Evolutionary conservation across 2,113 vertebrate genomes (phyloP).

Genomic region (Datnioides undecimradiatus): DNA sequence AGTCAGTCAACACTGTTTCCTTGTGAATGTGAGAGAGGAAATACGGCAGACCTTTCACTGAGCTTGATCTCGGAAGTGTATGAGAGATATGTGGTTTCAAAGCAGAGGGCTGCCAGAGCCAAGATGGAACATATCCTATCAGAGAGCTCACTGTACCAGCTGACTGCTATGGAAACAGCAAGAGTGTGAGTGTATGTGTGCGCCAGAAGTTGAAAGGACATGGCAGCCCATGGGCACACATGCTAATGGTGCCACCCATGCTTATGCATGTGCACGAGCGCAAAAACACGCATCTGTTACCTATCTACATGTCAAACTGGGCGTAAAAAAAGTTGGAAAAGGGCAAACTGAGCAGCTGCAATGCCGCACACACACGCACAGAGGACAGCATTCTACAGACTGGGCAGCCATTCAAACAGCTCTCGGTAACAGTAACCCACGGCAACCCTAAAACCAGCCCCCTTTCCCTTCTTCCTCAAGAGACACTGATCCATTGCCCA

Average conservation of each 20-base stretch:
- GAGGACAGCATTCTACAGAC: constrained; percentile 63
- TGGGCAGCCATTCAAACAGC: constrained; percentile 76
- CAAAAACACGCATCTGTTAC: constrained; percentile 49
- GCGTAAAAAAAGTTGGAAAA: constrained; percentile 46
- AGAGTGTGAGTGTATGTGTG: constrained; percentile 46
- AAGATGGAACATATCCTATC: constrained; percentile 58
- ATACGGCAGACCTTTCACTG: constrained; percentile 37
- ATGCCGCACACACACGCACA: constrained; percentile 25
- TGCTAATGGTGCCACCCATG: constrained; percentile 5
- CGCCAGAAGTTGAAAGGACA: constrained; percentile 62
- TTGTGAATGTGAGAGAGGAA: constrained; percentile 35
- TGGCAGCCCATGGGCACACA: constrained; percentile 21
- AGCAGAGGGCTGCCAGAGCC: constrained; percentile 46
- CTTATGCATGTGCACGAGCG: constrained; percentile 15
- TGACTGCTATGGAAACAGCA: constrained; percentile 75
- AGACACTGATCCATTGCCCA: constrained; percentile 71
- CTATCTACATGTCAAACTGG: constrained; percentile 33
- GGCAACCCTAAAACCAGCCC: constrained; percentile 73
- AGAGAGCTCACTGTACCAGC: constrained; percentile 61
- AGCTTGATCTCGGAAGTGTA: constrained; percentile 56
- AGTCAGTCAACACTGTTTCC: constrained; percentile 29
- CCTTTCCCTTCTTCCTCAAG: constrained; percentile 56
- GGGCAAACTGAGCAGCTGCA: constrained; percentile 60
- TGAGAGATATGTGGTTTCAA: constrained; percentile 54
- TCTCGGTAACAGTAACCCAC: constrained; percentile 81